phyloP scores from a whole-genome alignment of 2,797 vertebrate genomes.

The Fringilla coelebs region DNA sequence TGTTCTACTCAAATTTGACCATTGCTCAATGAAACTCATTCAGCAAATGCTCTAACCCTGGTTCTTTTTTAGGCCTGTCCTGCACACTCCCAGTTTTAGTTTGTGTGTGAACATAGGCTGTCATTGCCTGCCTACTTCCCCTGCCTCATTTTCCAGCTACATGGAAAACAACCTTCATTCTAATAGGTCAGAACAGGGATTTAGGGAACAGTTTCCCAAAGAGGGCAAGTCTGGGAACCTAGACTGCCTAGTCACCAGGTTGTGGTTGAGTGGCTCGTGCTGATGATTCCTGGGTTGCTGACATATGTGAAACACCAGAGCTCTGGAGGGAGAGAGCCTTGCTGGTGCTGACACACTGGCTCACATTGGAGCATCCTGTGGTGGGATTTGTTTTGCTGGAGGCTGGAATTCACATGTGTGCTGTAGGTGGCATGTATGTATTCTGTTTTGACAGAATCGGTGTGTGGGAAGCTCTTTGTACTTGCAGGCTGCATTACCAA shows the following conservation, averaged over 20 bases:
- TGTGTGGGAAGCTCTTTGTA: neutral
- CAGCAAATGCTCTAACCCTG: neutral
- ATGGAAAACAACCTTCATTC: neutral
- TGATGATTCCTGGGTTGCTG: neutral
- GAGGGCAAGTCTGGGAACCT: neutral
- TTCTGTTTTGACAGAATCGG: neutral
- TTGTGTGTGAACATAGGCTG: neutral
- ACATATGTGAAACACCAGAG: neutral
- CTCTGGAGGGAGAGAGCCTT: neutral
- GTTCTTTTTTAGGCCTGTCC: neutral
- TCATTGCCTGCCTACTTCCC: neutral
- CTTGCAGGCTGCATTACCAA: neutral
- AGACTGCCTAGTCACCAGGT: neutral
- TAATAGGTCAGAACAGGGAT: neutral
- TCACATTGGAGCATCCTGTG: neutral
- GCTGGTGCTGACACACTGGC: neutral
- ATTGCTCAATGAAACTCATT: neutral
- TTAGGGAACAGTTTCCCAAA: neutral
- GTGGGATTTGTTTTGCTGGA: neutral
- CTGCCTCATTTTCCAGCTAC: neutral
- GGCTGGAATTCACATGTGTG: neutral
- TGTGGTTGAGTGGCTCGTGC: neutral
- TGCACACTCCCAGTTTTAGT: rapidly evolving
- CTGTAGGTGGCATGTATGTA: neutral
- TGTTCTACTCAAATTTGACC: neutral